Percentiles rank a stretch among this genome's conserved stretches.
phyloP scores from a whole-genome alignment of 2,888 invertebrate species.

The Pammene aurita region DNA sequence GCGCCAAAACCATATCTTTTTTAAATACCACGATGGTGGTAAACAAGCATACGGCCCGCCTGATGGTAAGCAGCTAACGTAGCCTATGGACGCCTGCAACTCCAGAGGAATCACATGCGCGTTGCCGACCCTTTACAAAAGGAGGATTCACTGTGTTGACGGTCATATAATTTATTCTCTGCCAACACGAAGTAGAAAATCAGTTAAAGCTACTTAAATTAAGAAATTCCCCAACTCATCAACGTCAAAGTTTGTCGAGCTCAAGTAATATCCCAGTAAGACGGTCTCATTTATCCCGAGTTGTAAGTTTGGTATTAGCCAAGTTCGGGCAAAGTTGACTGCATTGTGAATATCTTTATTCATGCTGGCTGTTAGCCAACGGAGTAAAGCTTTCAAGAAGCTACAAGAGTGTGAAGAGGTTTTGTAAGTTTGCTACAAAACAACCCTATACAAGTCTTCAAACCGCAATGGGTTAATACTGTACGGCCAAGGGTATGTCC shows the following conservation, averaged over 20 bases:
- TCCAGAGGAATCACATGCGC: too few species aligned
- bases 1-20: too few species aligned
- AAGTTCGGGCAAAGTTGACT: conserved; percentile 33
- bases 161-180: too few species aligned
- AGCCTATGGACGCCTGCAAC: too few species aligned
- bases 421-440: background rate
- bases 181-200: background rate
- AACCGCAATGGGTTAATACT: too few species aligned
- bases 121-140: too few species aligned
- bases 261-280: conserved; percentile 16
- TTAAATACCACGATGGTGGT: too few species aligned
- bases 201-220: conserved; percentile 10
- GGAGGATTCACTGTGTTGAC: too few species aligned
- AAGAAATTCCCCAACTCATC: conserved; percentile 10
- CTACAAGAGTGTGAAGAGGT: background rate
- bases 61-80: too few species aligned
- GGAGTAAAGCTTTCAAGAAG: background rate
- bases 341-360: conserved; percentile 33
- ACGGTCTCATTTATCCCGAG: conserved; percentile 17
- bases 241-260: conserved; percentile 16
- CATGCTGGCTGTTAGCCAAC: conserved; percentile 32
- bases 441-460: too few species aligned
- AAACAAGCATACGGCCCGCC: too few species aligned
- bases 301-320: conserved; percentile 29
- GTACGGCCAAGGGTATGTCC: too few species aligned